phyloP scores from a whole-genome alignment of 1,140 invertebrate species.

The Leptestheria dahalacensis region DNA sequence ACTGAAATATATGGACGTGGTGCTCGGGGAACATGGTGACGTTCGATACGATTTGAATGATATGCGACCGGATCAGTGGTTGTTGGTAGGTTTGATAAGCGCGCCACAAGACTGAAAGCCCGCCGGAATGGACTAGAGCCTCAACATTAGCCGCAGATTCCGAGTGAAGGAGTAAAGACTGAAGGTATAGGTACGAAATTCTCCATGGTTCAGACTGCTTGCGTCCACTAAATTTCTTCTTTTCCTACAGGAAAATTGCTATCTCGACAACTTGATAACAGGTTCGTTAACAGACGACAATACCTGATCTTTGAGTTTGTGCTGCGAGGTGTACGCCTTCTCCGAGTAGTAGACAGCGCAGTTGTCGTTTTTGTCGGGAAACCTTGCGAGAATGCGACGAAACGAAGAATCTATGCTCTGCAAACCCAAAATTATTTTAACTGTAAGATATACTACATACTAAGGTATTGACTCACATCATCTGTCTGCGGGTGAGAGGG shows the following conservation, averaged over 20 bases:
- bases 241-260: too few relatives aligned
- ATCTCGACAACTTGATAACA: too few relatives aligned
- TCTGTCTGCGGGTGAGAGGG: too few relatives aligned
- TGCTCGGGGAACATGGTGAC: background rate
- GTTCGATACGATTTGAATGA: background rate
- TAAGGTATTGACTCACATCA: too few relatives aligned
- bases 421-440: background rate
- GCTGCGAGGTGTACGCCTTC: background rate
- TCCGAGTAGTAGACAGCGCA: background rate
- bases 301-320: background rate
- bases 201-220: background rate
- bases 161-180: background rate
- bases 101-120: background rate
- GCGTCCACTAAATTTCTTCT: too few relatives aligned
- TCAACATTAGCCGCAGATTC: background rate
- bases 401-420: background rate
- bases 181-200: background rate
- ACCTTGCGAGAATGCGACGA: background rate
- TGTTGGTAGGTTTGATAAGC: background rate
- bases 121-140: background rate
- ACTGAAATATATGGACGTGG: constrained; percentile 3
- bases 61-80: background rate
- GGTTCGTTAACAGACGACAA: too few relatives aligned
- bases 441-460: too few relatives aligned
- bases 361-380: background rate